Conservation (phyloP, 1,140 invertebrate genomes). For the Diplogasteroides magnus region DNA sequence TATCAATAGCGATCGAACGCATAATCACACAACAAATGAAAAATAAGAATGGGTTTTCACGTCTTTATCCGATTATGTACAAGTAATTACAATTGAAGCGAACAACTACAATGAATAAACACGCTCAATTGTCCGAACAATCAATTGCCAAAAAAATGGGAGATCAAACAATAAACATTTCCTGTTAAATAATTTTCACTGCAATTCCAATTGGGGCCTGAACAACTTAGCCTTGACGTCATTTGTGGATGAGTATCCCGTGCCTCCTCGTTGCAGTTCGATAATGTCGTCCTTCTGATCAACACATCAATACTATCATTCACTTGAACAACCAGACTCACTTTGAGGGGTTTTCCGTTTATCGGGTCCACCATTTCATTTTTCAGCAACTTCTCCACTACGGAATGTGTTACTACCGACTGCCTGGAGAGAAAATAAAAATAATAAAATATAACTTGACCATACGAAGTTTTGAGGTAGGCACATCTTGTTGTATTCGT, state of each 20-base stretch:
- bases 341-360: constrained; percentile 65
- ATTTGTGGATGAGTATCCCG: constrained; percentile 50
- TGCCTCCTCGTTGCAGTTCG: constrained; percentile 50
- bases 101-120: no score
- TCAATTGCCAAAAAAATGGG: no score
- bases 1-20: no score
- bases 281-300: constrained; percentile 82
- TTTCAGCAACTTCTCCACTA: constrained; percentile 89
- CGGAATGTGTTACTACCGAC: constrained; percentile 91
- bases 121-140: no score
- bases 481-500: constrained; percentile 88
- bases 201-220: constrained; percentile 44
- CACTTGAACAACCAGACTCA: not conserved
- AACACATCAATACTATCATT: no score
- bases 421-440: constrained; percentile 65
- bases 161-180: no score
- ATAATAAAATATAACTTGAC: not conserved
- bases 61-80: no score
- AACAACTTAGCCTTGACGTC: constrained; percentile 46
- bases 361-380: constrained; percentile 95
- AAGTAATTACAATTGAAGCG: no score
- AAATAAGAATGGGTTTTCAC: no score
- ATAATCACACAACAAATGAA: no score
- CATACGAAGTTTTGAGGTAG: constrained; percentile 68
- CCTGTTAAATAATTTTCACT: no score